Evolutionary conservation across 2,888 invertebrate genomes (phyloP), one percentile per base, ranked within the genome.

Genomic region (Athrips mouffetella): DNA sequence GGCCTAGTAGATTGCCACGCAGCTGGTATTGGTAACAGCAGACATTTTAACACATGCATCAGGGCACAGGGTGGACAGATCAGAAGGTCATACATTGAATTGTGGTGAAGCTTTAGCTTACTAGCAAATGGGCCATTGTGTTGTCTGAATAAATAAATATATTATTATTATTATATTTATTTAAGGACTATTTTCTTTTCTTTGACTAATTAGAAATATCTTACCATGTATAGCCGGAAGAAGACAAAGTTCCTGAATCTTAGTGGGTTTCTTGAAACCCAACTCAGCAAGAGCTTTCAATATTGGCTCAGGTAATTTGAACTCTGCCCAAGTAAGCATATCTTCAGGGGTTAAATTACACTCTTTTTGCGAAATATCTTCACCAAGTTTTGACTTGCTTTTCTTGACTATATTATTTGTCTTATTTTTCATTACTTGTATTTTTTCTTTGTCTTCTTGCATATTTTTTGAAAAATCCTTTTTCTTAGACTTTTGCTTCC

Each of bases 151-250:
- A n/a, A n/a, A n/a, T n/a, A 5, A 33, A 4, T 7, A 8, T 35
- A n/a, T 13, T 2, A 15, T 33, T 15, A n/a, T 31, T 5, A 13
- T 4, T 11, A 31, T 31, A 13, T 11, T 10, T 3, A 13, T 13
- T 31, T 13, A 31, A 31, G 13, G 11, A 5, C 3, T 4, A 2
- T 5, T 7, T 15, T 30, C n/a, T n/a, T 5, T 30, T 11, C 5
- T n/a, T 11, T 30, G 30, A 30, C 13, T 31, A 13, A 31, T 2
- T 35, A n/a, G 4, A 29, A 29, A 29, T 8, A 8, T 13, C 55
- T 47, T 75, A 90, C 96, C 98, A 70, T 94, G 90, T 63, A 98
- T 93, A 27, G 98, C 96, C 40, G 96, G 91, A 0, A 96, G 95
- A 33, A 98, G 81, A 0, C 94, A 92, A 51, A 94, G 70, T 15